A percentile compares a stretch with the other conserved stretches of the same genome.
phyloP scores from a whole-genome alignment of 2,113 vertebrate species.

The Etheostoma spectabile region DNA sequence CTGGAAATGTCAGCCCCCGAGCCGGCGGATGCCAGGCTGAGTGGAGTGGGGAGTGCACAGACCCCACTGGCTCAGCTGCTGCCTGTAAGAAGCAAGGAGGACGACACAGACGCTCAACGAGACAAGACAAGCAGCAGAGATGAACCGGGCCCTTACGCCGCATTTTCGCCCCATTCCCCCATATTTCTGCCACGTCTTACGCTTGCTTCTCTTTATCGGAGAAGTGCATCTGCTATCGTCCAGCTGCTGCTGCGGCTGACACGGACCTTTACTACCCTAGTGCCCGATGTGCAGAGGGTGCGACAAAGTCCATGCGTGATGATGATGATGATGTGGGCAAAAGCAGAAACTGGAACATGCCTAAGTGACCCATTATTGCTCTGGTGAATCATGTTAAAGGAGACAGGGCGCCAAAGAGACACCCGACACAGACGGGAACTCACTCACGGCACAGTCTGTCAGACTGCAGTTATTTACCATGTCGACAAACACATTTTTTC shows the following conservation, averaged over 20 bases:
- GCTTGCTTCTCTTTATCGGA: slow-evolving; percentile 47
- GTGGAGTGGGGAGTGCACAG: slow-evolving; percentile 53
- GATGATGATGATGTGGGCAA: slow-evolving; percentile 39
- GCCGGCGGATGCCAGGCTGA: slow-evolving; percentile 69
- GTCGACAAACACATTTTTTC: slow-evolving; percentile 56
- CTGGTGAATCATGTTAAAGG: slow-evolving; percentile 66
- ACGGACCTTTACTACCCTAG: slow-evolving; percentile 51
- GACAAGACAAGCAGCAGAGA: slow-evolving; percentile 71
- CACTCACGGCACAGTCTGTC: slow-evolving; percentile 50
- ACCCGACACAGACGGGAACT: slow-evolving; percentile 43
- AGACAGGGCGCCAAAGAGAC: slow-evolving; percentile 59
- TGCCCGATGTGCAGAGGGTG: slow-evolving; percentile 56
- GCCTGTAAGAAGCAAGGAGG: slow-evolving; percentile 59
- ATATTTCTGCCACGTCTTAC: slow-evolving; percentile 56
- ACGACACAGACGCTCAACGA: slow-evolving; percentile 40
- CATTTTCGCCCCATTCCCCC: slow-evolving; percentile 44
- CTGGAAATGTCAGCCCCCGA: slow-evolving; percentile 83
- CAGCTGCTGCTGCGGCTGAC: slow-evolving; percentile 62
- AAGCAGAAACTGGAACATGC: slow-evolving; percentile 49
- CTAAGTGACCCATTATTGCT: slow-evolving; percentile 69
- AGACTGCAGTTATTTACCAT: slow-evolving; percentile 48
- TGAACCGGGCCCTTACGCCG: slow-evolving; percentile 10
- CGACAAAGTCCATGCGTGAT: slow-evolving; percentile 24
- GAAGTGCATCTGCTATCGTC: slow-evolving; percentile 71
- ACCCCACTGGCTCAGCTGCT: slow-evolving; percentile 74